Conservation (phyloP, 1,140 invertebrate genomes). For the Chironomus striatipennis region DNA sequence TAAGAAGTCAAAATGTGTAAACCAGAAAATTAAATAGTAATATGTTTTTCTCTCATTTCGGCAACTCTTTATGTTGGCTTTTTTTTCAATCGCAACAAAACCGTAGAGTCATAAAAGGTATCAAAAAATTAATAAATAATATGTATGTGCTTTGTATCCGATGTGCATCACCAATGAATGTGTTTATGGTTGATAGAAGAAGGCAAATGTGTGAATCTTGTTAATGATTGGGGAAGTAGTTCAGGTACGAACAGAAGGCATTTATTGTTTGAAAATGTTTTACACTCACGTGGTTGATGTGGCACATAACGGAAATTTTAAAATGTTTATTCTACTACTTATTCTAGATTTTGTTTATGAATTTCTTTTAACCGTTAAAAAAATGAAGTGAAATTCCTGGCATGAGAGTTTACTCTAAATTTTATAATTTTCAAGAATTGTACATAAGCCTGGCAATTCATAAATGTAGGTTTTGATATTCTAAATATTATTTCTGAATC, state of each 20-base stretch:
- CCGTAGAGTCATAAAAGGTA: not conserved
- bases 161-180: not conserved
- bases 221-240: not conserved
- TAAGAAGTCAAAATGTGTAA: conserved; percentile 6
- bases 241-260: not conserved
- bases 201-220: conserved; percentile 1
- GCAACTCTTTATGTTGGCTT: conserved; percentile 16
- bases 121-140: too few species aligned
- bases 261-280: not conserved
- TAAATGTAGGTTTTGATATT: too few species aligned
- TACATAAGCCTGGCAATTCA: too few species aligned
- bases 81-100: not conserved
- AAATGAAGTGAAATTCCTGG: too few species aligned
- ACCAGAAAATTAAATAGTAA: conserved; percentile 20
- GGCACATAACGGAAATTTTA: not conserved
- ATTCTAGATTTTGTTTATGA: not conserved
- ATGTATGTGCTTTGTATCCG: too few species aligned
- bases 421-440: too few species aligned
- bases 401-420: too few species aligned
- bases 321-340: not conserved
- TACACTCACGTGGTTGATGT: not conserved
- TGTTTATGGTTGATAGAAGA: not conserved
- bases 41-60: not conserved
- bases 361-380: not conserved
- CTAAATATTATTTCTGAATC: too few species aligned